Evolutionary conservation across 2,888 invertebrate species (phyloP).

Genomic region (Abscondita cerata): DNA sequence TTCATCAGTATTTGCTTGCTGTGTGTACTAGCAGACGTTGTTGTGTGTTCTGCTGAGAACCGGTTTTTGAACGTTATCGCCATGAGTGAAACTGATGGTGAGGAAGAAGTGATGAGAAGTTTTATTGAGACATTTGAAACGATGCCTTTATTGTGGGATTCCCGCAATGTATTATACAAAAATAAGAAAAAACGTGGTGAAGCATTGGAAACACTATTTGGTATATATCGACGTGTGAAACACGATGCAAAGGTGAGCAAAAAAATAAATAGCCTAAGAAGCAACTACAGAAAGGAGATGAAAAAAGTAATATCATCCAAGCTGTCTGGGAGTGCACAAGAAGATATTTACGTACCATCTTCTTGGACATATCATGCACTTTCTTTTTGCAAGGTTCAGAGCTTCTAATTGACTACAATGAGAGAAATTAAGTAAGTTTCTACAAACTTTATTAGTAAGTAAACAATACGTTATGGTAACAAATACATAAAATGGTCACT

Average conservation of each 20-base stretch:
- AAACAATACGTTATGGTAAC: no score
- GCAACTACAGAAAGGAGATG: neutral
- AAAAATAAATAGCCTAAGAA: neutral
- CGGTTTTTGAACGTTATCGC: neutral
- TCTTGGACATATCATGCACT: neutral
- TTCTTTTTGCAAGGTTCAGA: neutral
- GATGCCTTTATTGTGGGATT: no score
- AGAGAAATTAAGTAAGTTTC: neutral
- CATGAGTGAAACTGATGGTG: neutral
- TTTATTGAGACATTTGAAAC: neutral
- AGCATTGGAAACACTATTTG: no score
- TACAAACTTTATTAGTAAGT: neutral
- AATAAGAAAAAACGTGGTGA: neutral
- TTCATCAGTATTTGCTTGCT: no score
- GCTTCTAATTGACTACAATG: neutral
- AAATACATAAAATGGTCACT: neutral
- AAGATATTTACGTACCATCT: neutral
- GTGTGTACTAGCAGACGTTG: no score
- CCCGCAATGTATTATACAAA: no score
- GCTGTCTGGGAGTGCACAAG: neutral
- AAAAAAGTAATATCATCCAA: neutral
- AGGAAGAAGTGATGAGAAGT: neutral
- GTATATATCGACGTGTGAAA: no score
- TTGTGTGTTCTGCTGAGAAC: neutral
- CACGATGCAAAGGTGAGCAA: neutral